Percentiles rank a stretch among this genome's conserved stretches.
phyloP scores from a whole-genome alignment of 2,797 vertebrate species.

The Manis javanica region DNA sequence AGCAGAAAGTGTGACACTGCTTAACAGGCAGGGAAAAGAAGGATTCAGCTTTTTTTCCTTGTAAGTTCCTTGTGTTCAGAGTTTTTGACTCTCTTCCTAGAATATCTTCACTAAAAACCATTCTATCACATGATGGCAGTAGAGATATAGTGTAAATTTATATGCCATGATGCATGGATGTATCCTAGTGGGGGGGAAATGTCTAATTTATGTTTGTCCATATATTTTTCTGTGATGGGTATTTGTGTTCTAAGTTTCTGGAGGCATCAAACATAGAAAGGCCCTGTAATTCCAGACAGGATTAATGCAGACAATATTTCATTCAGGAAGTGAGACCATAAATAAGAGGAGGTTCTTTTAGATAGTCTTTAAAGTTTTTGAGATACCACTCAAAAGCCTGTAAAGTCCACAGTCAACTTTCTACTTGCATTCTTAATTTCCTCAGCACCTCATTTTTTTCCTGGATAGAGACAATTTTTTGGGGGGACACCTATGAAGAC shows the following conservation, averaged over 20 bases:
- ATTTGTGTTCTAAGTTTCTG: slow-evolving; percentile 86
- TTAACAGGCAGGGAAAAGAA: neutral
- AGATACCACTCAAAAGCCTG: slow-evolving; percentile 73
- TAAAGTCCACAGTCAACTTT: slow-evolving; percentile 82
- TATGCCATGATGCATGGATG: slow-evolving; percentile 79
- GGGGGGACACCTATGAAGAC: neutral
- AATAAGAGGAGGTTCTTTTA: slow-evolving; percentile 81
- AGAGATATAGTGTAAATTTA: slow-evolving; percentile 88
- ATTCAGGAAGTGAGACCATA: slow-evolving; percentile 75
- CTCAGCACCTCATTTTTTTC: slow-evolving; percentile 74
- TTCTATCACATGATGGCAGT: slow-evolving; percentile 88
- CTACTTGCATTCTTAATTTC: slow-evolving; percentile 82
- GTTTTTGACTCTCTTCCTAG: slow-evolving; percentile 46
- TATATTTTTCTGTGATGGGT: slow-evolving; percentile 83
- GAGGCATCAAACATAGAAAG: slow-evolving; percentile 85
- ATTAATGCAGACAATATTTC: slow-evolving; percentile 86
- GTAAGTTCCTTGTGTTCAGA: slow-evolving; percentile 56
- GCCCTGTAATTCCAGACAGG: slow-evolving; percentile 83
- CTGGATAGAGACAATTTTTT: slow-evolving; percentile 57
- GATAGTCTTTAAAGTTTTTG: slow-evolving; percentile 81
- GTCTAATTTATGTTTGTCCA: slow-evolving; percentile 85
- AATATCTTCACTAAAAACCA: slow-evolving; percentile 78
- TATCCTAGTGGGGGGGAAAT: slow-evolving; percentile 70
- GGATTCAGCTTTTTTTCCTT: slow-evolving; percentile 18
- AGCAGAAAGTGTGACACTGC: neutral